Base-by-base conservation (phyloP, 1,140 invertebrate genomes). In the Wasmannia auropunctata region DNA sequence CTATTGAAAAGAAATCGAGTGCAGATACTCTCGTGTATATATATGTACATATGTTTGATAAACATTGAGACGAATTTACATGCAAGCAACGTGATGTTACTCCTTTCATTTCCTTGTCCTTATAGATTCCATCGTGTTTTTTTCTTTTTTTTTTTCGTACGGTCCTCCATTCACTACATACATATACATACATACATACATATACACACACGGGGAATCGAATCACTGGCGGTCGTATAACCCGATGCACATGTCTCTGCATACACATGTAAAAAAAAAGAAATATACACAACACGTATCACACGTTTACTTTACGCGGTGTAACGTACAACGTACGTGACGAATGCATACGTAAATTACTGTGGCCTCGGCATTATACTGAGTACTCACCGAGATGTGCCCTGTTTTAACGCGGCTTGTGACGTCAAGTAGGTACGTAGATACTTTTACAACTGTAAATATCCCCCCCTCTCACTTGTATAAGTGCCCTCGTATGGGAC, bases 371-470 rank as follows among this genome's bases (percentile, higher is more conserved):
- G 88, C 85, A 91, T 92, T 92, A 92, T 91, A 95, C 90, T 94
- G 93, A 93, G 92, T 94, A 95, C 93, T 95, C 91, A 95, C 92
- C 92, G 93, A 94, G 93, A 94, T 95, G 93, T 95, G 93, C 93
- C 94, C 93, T 95, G 93, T 95, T 95, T 95, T 95, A 93, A 95
- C 95, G 95, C 94, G 95, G 95, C 95, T 95, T 95, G 94, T 95
- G 95, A 95, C 92, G 94, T 94, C 95, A 95, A 95, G 94, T 95
- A 95, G 94, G 95, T 95, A 95, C 89, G 94, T 95, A 95, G 93
- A 92, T 92, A 88, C 63, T 91, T 87, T 85, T 83, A 88, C 86
- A 85, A 87, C 62, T 90, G 89, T 90, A 90, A 90, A 90, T 90
- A 89, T 67, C 10, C 14, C 37, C 63, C 37, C 11, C 10, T 56